Conservation (phyloP, 1,140 invertebrate species). For the Steinernema feltiae region DNA sequence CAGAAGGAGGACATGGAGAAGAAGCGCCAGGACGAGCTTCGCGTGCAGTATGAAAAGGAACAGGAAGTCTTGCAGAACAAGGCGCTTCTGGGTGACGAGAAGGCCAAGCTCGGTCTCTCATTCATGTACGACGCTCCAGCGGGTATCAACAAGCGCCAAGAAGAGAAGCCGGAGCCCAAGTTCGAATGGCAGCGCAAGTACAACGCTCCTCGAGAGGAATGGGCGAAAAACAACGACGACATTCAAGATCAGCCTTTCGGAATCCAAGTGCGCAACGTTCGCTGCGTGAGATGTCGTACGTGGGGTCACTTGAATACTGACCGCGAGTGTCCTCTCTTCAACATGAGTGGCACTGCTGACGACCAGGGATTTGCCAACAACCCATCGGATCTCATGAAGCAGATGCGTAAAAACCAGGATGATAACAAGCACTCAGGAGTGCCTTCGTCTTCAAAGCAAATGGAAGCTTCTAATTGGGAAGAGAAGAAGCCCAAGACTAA, state of each 20-base stretch:
- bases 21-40: slow-evolving; percentile 90
- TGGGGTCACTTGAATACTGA: slow-evolving; percentile 99
- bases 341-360: slow-evolving; percentile 56
- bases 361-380: slow-evolving; percentile 55
- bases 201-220: slow-evolving; percentile 85
- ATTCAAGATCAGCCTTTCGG: slow-evolving; percentile 96
- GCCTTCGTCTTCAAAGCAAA: slow-evolving; percentile 34
- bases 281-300: slow-evolving; percentile 96
- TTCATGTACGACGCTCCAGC: slow-evolving; percentile 99
- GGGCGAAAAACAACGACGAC: slow-evolving; percentile 55
- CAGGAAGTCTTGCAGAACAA: slow-evolving; percentile 94
- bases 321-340: slow-evolving; percentile 61
- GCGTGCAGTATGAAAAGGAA: slow-evolving; percentile 95
- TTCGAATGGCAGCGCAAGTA: slow-evolving; percentile 99
- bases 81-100: slow-evolving; percentile 89
- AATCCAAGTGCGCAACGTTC: slow-evolving; percentile 83
- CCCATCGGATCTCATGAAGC: slow-evolving; percentile 51
- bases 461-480: slow-evolving; percentile 38
- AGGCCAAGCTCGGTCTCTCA: slow-evolving; percentile 90
- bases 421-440: slow-evolving; percentile 15
- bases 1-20: slow-evolving; percentile 92
- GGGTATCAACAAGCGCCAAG: slow-evolving; percentile 63
- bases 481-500: slow-evolving; percentile 18
- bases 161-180: slow-evolving; percentile 79
- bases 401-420: slow-evolving; percentile 36